Conservation (phyloP, 2,888 invertebrate genomes). For the Lithophane socia region DNA sequence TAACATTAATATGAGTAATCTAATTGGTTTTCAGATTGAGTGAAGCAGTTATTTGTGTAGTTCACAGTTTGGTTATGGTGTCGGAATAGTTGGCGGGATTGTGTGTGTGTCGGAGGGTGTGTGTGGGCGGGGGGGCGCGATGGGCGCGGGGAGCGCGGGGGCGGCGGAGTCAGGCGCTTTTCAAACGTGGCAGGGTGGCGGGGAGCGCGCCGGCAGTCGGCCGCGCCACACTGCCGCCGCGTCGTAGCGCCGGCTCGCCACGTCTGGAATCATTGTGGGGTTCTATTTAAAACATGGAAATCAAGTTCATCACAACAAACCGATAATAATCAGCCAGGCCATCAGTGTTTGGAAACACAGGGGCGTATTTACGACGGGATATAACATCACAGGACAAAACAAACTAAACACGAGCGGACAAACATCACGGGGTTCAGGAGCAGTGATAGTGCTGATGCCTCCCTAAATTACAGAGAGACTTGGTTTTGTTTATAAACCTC, state of each 20-base stretch:
- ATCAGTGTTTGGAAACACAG: conserved; percentile 44
- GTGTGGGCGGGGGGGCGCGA: conserved; percentile 60
- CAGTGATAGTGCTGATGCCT: conserved; percentile 4
- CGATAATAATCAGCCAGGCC: conserved; percentile 58
- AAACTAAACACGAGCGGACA: conserved; percentile 28
- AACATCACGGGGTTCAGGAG: conserved; percentile 17
- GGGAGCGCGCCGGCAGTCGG: conserved; percentile 83
- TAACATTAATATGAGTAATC: conserved; percentile 73
- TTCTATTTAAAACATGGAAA: conserved; percentile 52
- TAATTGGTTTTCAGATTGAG: conserved; percentile 68
- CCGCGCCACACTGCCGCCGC: conserved; percentile 82
- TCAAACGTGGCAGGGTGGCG: conserved; percentile 85
- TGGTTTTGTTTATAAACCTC: background rate
- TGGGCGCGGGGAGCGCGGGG: conserved; percentile 61
- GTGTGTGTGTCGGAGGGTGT: conserved; percentile 71
- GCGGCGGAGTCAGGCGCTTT: conserved; percentile 61
- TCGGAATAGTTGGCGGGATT: conserved; percentile 64
- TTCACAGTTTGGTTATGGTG: conserved; percentile 67
- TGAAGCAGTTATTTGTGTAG: conserved; percentile 73
- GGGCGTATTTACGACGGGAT: conserved; percentile 25
- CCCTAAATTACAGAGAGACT: conserved; percentile 39
- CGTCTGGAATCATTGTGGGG: conserved; percentile 76
- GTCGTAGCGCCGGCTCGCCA: conserved; percentile 80
- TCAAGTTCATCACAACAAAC: conserved; percentile 36
- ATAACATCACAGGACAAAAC: conserved; percentile 40